Evolutionary conservation across 2,888 invertebrate genomes (phyloP).

Genomic region (Dicyrtomina minuta): DNA sequence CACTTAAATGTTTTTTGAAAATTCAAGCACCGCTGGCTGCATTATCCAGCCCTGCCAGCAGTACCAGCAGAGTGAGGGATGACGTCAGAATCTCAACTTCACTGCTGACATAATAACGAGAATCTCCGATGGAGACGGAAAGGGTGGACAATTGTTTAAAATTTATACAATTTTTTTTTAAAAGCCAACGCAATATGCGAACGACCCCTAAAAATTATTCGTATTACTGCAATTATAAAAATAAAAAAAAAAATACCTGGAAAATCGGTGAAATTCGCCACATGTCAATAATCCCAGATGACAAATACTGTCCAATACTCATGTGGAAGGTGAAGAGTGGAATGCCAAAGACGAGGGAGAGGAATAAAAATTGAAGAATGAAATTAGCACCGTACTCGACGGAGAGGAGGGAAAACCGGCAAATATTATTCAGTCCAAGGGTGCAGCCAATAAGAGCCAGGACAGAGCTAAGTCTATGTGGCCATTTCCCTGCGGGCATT

Average conservation of each 20-base stretch:
- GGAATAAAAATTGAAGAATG: constrained; percentile 80
- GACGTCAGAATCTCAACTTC: too few relatives aligned
- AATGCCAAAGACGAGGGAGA: constrained; percentile 78
- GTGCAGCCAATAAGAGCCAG: constrained; percentile 82
- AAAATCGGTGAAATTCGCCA: constrained; percentile 91
- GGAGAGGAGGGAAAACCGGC: constrained; percentile 81
- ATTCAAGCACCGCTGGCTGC: too few relatives aligned
- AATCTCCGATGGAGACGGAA: too few relatives aligned
- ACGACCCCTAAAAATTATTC: too few relatives aligned
- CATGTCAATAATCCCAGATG: constrained; percentile 85
- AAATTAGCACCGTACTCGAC: constrained; percentile 88
- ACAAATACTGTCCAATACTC: constrained; percentile 80
- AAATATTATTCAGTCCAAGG: constrained; percentile 83
- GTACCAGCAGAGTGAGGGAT: too few relatives aligned
- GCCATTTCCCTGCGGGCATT: constrained; percentile 54
- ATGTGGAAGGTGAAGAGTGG: constrained; percentile 82
- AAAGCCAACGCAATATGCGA: background rate
- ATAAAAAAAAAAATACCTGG: constrained; percentile 59
- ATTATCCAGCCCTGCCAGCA: too few relatives aligned
- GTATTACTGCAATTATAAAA: too few relatives aligned
- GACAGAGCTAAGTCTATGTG: constrained; percentile 67
- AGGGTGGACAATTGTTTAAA: too few relatives aligned
- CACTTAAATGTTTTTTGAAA: too few relatives aligned
- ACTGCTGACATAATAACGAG: too few relatives aligned
- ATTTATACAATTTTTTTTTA: too few relatives aligned